Evolutionary conservation across 2,888 invertebrate species (phyloP), one percentile per base, ranked within the genome.

Genomic region (Thecocarcelia acutangulata): DNA sequence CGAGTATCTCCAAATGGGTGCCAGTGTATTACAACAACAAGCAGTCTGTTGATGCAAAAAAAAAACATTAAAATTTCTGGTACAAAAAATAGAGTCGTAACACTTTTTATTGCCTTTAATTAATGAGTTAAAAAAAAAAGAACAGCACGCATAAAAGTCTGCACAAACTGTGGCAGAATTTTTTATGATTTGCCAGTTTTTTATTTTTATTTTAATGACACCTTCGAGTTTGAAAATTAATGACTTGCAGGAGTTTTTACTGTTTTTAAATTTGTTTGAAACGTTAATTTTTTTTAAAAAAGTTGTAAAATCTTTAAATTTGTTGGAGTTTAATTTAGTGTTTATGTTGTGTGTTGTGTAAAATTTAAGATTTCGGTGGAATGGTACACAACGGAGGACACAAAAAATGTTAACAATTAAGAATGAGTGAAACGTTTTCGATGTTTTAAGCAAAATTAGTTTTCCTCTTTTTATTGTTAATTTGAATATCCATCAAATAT

Each of bases 81-180:
- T 42, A 42, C n/a, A 42, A 42, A 42, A n/a, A 11, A 17, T 12
- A 17, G 12, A 28, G 56, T 37, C 11, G 1, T 19, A 15, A 37
- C 6, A 58, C 12, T 9, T 42, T 59, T 42, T 59, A 59, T 40
- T 40, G 40, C 42, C 42, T 13, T 9, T 21, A 21, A 59, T 59
- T 59, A 59, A 58, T 58, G 21, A n/a, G 17, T 2, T 0, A 13
- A 58, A 58, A 37, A 59, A 59, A 19, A 19, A 13, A n/a, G 2
- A 40, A 58, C 2, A 24, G 24, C 5, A 24, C 3, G 5, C 2
- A 24, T 24, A 24, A 17, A 58, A 58, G 13, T 56, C 12, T 37
- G 12, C 33, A 56, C 56, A 17, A 58, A 58, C 19, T 19, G n/a
- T 8, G 3, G 37, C 8, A 42, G 19, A 58, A 15, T 33, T 15